Evolutionary conservation across 1,140 invertebrate genomes (phyloP), one percentile per base, ranked within the genome.

Genomic region (Charaxes varanes): DNA sequence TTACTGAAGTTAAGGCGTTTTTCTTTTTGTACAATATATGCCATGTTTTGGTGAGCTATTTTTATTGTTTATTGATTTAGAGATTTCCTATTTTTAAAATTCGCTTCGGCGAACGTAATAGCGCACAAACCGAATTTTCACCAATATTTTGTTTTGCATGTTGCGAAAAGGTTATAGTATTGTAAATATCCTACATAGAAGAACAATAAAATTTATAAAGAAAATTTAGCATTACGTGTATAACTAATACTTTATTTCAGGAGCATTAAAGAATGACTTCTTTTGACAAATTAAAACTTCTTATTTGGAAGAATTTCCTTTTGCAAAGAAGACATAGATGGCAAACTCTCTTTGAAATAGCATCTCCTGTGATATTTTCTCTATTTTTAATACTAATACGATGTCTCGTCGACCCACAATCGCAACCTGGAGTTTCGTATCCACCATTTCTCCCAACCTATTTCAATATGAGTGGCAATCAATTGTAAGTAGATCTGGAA

Each of bases 271-370:
- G 45, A 49, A 82, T 82, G 74, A 68, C 69, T 36, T 49, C 62
- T n/a, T 68, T 50, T 59, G 69, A 87, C 32, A 90, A 90, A 68
- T 87, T 91, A 65, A 70, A 79, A 28, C 86, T 96, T 4, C 80
- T 96, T 3, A 79, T 94, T 41, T 96, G 94, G 94, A 96, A 96
- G 72, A 95, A 95, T 69, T 92, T 90, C 85, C 85, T 90, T 6
- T 81, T 95, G 4, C 91, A 94, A 79, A 89, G 86, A 70, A 86
- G 92, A 46, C 92, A 92, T 73, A 92, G 92, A 61, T 72, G 89
- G 48, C 91, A 94, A 72, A 88, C 93, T 5, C 28, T 90, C 12
- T 82, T 93, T 34, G 94, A 96, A 82, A 85, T 96, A 64, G 64
- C 88, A 11, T 79, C 87, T 38, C 93, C 89, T 37, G 87, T 93